phyloP scores from a whole-genome alignment of 1,140 invertebrate species.

The Campodea augens region DNA sequence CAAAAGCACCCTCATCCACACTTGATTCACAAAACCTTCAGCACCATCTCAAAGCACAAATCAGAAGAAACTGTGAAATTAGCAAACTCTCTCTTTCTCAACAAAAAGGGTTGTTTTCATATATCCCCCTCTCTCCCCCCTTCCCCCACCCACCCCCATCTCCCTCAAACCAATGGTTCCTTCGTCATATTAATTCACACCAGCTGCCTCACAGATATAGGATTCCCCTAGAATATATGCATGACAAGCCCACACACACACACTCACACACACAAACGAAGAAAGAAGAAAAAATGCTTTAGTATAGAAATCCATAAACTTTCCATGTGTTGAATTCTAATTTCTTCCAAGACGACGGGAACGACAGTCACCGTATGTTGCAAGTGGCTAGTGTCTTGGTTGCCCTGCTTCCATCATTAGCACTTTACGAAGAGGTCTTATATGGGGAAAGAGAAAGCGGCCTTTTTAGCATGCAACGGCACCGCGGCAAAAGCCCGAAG shows the following conservation, averaged over 20 bases:
- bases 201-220: neutral
- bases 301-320: neutral
- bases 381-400: no score
- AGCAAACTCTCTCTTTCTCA: neutral
- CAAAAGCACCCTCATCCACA: no score
- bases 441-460: neutral
- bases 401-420: no score
- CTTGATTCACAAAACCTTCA: no score
- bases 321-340: constrained; percentile 1
- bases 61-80: neutral
- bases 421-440: neutral
- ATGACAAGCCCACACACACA: neutral
- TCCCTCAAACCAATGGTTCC: neutral
- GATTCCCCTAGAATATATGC: neutral
- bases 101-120: no score
- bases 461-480: neutral
- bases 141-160: neutral
- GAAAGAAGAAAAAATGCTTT: neutral
- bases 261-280: no score
- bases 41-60: no score
- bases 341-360: neutral
- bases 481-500: no score
- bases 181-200: neutral
- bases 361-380: neutral
- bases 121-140: neutral